Evolutionary conservation across 2,888 invertebrate species (phyloP), one percentile per base, ranked within the genome.

Genomic region (Himalopsyche kuldschensis): DNA sequence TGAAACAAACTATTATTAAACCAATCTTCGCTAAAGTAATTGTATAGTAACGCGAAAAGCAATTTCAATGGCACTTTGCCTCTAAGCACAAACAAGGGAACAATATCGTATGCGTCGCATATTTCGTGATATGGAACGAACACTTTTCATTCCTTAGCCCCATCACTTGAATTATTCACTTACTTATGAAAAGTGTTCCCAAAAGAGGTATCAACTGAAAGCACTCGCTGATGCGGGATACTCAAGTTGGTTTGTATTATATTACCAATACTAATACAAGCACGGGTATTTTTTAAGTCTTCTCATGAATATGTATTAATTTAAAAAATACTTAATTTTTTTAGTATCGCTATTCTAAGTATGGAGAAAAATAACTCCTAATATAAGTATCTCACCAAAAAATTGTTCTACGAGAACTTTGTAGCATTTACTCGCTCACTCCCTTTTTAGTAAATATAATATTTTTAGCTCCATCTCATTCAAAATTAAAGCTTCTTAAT

Each of bases 111-210:
- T 30, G 75, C 75, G 77, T 47, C 76, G 48, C 81, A 77, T 81
- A 35, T 77, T 81, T 81, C 55, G 77, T 76, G 81, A 76, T 31
- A 63, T 30, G 69, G 30, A 69, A 69, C 81, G 81, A 77, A 47
- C 48, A 81, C 77, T 81, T 81, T 81, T 81, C 81, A 81, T 77
- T 41, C 77, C 48, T 35, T 77, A 76, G 55, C 77, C 77, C 81
- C 81, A 47, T 76, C 48, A 48, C 77, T 81, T 81, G 77, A 81
- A 76, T 81, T 81, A 81, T 81, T 81, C 48, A 77, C 77, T 77
- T 47, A 76, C 76, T 81, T 81, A 81, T 77, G 31, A 41, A 76
- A 48, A 81, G 27, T 47, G 81, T n/a, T 48, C 77, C 81, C 81
- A 24, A 6, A 77, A 48, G 81, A 81, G 47, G 81, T 76, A 81